phyloP scores from a whole-genome alignment of 2,797 vertebrate species.

The Florisuga fusca region DNA sequence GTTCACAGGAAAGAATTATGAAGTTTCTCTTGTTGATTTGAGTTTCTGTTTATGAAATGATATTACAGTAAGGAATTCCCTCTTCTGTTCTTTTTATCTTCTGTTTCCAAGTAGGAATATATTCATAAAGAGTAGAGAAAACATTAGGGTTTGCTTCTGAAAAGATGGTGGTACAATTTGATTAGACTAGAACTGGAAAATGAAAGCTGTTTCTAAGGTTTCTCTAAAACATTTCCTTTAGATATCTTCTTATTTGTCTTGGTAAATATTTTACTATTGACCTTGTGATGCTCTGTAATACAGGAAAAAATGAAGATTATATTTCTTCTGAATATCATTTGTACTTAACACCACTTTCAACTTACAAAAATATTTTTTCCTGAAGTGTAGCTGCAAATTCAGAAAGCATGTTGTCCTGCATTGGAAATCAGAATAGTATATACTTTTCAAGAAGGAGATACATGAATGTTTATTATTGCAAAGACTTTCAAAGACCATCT shows the following conservation, averaged over 20 bases:
- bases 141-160: background rate
- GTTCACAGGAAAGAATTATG: background rate
- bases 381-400: background rate
- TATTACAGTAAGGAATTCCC: background rate
- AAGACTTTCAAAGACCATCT: background rate
- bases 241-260: background rate
- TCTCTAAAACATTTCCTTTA: background rate
- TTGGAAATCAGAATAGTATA: background rate
- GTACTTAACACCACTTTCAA: background rate
- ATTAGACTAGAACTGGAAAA: background rate
- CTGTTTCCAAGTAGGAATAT: background rate
- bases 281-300: background rate
- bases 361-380: background rate
- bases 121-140: background rate
- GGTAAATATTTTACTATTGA: background rate
- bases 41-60: background rate
- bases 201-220: background rate
- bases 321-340: background rate
- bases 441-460: background rate
- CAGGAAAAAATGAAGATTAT: background rate
- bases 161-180: background rate
- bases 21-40: background rate
- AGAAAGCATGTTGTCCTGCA: background rate
- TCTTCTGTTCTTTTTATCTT: background rate
- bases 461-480: background rate